Evolutionary conservation across 2,113 vertebrate species (phyloP).

Genomic region (Stictonetta naevosa): DNA sequence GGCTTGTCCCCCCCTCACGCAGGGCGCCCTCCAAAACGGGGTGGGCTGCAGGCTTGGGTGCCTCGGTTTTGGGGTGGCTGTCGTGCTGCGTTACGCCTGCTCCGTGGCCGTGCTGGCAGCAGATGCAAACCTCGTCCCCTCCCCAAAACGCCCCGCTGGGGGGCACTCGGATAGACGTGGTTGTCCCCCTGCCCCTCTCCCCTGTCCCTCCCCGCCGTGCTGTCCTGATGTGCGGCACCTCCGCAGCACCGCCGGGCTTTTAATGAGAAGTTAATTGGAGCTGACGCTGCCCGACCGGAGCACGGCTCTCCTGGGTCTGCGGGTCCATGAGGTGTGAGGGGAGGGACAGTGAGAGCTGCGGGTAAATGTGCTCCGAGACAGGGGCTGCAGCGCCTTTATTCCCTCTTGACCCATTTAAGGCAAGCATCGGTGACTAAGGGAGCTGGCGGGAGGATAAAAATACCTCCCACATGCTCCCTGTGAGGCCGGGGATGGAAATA

Average conservation of each 20-base stretch:
- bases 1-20: neutral
- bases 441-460: conserved; percentile 58
- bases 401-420: conserved; percentile 72
- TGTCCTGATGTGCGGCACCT: neutral
- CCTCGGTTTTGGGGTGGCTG: neutral
- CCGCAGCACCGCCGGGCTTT: neutral
- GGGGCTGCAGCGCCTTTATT: conserved; percentile 46
- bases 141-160: neutral
- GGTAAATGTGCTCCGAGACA: neutral
- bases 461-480: conserved; percentile 46
- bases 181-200: neutral
- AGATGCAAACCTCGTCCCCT: neutral
- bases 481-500: conserved; percentile 34
- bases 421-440: conserved; percentile 31
- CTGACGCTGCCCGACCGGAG: neutral
- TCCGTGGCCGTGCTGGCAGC: neutral
- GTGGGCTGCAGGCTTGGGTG: too few species aligned
- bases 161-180: rapidly evolving
- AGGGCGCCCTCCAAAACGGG: too few species aligned
- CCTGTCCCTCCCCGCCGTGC: neutral
- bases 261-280: conserved; percentile 18
- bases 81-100: neutral
- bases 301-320: neutral
- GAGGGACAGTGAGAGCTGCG: neutral
- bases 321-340: neutral